Evolutionary conservation across 2,888 invertebrate species (phyloP), one percentile per base, ranked within the genome.

Genomic region (Schizotus pectinicornis): DNA sequence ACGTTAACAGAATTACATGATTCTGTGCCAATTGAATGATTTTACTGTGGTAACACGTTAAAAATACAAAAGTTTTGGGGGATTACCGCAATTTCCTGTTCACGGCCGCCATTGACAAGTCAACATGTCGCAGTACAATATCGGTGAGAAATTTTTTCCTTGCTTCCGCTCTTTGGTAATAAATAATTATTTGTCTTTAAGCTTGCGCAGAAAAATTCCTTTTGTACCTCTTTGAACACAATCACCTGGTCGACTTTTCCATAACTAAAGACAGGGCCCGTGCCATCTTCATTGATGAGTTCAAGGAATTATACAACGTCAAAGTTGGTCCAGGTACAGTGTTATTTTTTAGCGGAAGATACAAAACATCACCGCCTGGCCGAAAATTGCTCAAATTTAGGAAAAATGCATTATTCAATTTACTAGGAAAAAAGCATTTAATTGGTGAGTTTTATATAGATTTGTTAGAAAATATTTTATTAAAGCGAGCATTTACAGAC

Each of bases 201-300:
- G 54, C 47, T 32, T 54, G 30, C n/a, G n/a, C 47, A 7, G 31
- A 42, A n/a, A 11, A 48, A 7, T 54, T 47, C n/a, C 45, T 38
- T 33, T 34, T 54, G 6, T 48, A 39, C 22, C 31, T 54, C 9
- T 47, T 47, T n/a, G 31, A 38, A 33, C 46, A 54, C 53, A 45
- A 53, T 30, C 46, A 53, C 14, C 46, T 53, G 12, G n/a, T 9
- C 0, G 13, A 31, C 22, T 53, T 45, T 9, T 8, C 30, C 8
- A 51, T 51, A 9, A 14, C 12, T 9, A 51, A 51, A 9, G 12
- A 32, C 9, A n/a, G 35, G 1, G 51, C 51, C 11, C 13, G 39
- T 3, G 12, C 7, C 3, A 3, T 39, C 7, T 39, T 11, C 13
- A 39, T 3, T 7, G 39, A 39, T 8, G 13, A 39, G 2, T 39